phyloP scores from a whole-genome alignment of 2,113 vertebrate species.

The Propithecus coquereli region DNA sequence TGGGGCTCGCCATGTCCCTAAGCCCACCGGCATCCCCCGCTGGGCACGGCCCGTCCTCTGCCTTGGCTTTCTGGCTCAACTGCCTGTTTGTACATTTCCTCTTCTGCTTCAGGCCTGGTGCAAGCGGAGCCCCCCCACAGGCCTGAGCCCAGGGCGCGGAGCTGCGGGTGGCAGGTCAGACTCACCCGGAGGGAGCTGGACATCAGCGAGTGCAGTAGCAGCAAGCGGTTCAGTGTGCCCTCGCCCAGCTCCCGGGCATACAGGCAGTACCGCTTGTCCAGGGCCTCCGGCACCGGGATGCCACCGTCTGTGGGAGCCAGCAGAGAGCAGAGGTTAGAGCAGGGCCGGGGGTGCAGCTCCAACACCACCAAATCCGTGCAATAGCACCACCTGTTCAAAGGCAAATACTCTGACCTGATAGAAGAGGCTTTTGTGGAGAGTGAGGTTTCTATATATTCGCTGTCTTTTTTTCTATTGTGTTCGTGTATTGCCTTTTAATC shows the following conservation, averaged over 20 bases:
- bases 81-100: too few relatives aligned
- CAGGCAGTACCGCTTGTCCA: constrained; percentile 51
- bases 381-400: not conserved
- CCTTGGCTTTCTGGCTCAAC: fast-evolving
- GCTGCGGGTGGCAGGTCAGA: not conserved
- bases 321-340: not conserved
- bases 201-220: constrained; percentile 70
- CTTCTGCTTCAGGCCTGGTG: not conserved
- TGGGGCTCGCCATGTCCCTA: not conserved
- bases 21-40: not conserved
- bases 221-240: constrained; percentile 56
- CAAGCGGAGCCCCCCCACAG: fast-evolving
- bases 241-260: constrained; percentile 71
- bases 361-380: not conserved
- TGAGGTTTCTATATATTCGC: not conserved
- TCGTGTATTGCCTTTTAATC: not conserved
- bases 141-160: fast-evolving
- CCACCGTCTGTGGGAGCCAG: constrained; percentile 64
- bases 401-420: too few relatives aligned
- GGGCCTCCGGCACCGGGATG: constrained; percentile 60
- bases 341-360: too few relatives aligned
- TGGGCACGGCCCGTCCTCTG: fast-evolving
- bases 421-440: not conserved
- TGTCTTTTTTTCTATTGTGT: not conserved
- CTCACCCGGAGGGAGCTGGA: constrained; percentile 70